Conservation (phyloP, 2,888 invertebrate species). For the Bembecia ichneumoniformis region DNA sequence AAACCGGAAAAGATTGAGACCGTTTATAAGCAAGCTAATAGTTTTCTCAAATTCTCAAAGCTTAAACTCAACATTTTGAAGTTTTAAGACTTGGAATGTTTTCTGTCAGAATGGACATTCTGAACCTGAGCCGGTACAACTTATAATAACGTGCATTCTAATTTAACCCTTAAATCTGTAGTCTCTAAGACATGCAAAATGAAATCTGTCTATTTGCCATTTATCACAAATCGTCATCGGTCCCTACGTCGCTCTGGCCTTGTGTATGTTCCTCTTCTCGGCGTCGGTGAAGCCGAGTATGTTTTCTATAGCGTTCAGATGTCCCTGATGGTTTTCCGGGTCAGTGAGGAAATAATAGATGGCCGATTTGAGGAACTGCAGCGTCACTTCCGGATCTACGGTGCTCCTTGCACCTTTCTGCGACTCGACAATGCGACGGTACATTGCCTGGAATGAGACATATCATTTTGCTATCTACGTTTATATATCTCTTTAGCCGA, state of each 20-base stretch:
- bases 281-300: slow-evolving; percentile 89
- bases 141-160: slow-evolving; percentile 22
- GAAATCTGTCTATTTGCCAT: slow-evolving; percentile 20
- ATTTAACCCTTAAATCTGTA: slow-evolving; percentile 20
- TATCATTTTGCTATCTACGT: too few relatives aligned
- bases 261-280: slow-evolving; percentile 85
- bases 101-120: too few relatives aligned
- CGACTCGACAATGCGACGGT: slow-evolving; percentile 84
- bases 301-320: slow-evolving; percentile 91
- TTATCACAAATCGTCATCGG: slow-evolving; percentile 57
- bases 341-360: slow-evolving; percentile 94
- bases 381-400: slow-evolving; percentile 91
- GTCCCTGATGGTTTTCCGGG: slow-evolving; percentile 89
- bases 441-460: slow-evolving; percentile 79
- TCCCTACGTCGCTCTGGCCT: slow-evolving; percentile 71
- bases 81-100: too few relatives aligned
- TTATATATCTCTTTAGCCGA: too few relatives aligned
- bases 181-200: slow-evolving; percentile 18
- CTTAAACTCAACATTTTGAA: too few relatives aligned
- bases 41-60: too few relatives aligned
- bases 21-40: too few relatives aligned
- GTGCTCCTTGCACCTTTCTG: slow-evolving; percentile 78
- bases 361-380: slow-evolving; percentile 93
- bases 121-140: background rate
- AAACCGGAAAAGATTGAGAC: too few relatives aligned